These are phyloP conservation scores for Mionectes olivaceus DNA, from an alignment of 2,797 vertebrate species.

Conservation along the genomic window DNA sequence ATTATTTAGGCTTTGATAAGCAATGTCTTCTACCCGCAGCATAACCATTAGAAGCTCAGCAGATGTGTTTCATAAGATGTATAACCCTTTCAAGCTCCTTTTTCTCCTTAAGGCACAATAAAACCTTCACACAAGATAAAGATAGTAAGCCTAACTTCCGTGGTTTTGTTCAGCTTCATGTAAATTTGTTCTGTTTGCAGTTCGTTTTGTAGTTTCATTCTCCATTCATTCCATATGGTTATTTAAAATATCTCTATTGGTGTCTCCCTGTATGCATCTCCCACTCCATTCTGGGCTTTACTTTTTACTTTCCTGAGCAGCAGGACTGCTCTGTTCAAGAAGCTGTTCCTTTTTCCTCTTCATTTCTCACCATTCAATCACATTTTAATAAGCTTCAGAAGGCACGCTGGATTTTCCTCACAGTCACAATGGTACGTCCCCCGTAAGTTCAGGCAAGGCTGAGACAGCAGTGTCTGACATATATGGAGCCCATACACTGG, in stretches of 20 bases:
- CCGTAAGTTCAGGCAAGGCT: neutral
- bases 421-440: neutral
- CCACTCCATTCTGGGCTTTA: neutral
- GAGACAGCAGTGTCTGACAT: neutral
- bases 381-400: neutral
- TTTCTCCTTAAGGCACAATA: conserved; percentile 43
- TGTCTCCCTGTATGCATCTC: neutral
- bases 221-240: neutral
- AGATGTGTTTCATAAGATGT: conserved; percentile 16
- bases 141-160: neutral
- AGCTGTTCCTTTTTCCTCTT: neutral
- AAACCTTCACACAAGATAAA: conserved; percentile 43
- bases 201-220: conserved; percentile 37
- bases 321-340: neutral
- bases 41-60: conserved; percentile 35
- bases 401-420: neutral
- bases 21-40: conserved; percentile 11
- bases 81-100: conserved; percentile 26
- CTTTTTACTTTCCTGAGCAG: neutral
- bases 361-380: neutral
- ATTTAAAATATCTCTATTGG: neutral
- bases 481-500: neutral
- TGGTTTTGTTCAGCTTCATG: conserved; percentile 21
- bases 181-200: conserved; percentile 45
- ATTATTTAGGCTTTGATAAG: conserved; percentile 53